Base-by-base conservation (phyloP, 2,888 invertebrate genomes). In the Hermaeophaga mercurialis region DNA sequence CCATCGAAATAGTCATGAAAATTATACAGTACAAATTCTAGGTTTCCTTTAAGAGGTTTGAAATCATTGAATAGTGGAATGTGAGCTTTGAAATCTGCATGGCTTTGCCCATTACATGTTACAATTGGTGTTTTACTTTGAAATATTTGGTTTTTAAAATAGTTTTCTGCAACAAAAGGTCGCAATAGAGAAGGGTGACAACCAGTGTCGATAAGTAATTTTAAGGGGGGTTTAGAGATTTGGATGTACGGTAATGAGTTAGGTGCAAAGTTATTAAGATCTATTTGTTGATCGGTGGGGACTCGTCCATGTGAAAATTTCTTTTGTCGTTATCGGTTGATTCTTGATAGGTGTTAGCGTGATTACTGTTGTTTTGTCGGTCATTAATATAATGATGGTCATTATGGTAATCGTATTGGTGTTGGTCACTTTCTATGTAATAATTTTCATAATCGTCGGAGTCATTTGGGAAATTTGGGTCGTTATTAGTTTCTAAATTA, bases 51-150 rank as follows among this genome's bases (percentile, higher is more conserved):
- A 1, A 39, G 15, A n/a, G 38, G 38, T 22, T 22, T 22, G 22
- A 22, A 22, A 19, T 41, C 41, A 8, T 17, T 11, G n/a, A 41
- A 19, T 11, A 41, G 19, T 11, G 41, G 41, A 19, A 41, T 41
- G 4, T 41, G 9, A 7, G 41, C 41, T 9, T n/a, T 22, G 5
- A n/a, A 22, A n/a, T 41, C 12, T 41, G 24, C 19, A n/a, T 41
- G 9, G n/a, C 41, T 19, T 18, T 9, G n/a, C 6, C 41, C 41
- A 41, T 11, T 15, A 14, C 41, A 41, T n/a, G 41, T 41, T 12
- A 22, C 11, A 22, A 41, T 41, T 11, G 41, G 41, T 6, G 19
- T 41, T n/a, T 41, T 24, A 14, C 12, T 22, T 14, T 19, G 3
- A n/a, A 22, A 22, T 22, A 41, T n/a, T 19, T 24, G 11, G 6